These are phyloP conservation scores for Zygogramma bicolorata DNA, from an alignment of 2,888 invertebrate genomes.

Conservation along the genomic window DNA sequence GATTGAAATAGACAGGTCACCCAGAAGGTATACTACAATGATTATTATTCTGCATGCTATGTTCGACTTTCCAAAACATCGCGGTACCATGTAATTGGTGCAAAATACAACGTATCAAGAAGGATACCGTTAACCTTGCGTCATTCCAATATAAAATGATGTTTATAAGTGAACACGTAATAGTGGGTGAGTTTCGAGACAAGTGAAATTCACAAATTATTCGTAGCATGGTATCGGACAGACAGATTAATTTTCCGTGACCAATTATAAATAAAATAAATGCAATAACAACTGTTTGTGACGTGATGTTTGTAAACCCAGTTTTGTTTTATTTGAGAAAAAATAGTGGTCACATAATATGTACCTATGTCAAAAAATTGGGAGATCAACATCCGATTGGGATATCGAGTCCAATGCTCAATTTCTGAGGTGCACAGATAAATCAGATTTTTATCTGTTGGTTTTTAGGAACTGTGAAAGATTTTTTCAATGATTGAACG, in stretches of 20 bases:
- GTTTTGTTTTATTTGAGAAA: too few relatives aligned
- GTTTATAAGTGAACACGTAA: conserved; percentile 1
- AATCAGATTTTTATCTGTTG: too few relatives aligned
- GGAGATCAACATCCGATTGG: too few relatives aligned
- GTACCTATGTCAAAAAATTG: too few relatives aligned
- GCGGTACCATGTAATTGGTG: not conserved
- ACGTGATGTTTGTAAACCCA: not conserved
- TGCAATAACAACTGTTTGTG: not conserved
- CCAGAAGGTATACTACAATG: too few relatives aligned
- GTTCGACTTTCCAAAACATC: not conserved
- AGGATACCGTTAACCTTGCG: not conserved
- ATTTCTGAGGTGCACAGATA: too few relatives aligned
- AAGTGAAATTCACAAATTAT: conserved; percentile 19
- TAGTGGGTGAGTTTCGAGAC: conserved; percentile 2
- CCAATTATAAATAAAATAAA: conserved; percentile 5
- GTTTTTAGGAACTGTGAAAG: too few relatives aligned
- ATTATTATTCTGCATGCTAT: not conserved
- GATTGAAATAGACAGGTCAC: too few relatives aligned
- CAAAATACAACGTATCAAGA: not conserved
- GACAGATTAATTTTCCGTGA: conserved; percentile 32
- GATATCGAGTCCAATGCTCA: too few relatives aligned
- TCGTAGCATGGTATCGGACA: conserved; percentile 30
- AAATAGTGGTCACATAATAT: too few relatives aligned
- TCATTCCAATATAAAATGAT: not conserved
- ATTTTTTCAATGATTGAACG: too few relatives aligned